Percentiles rank a stretch among this genome's conserved stretches.
phyloP scores from a whole-genome alignment of 2,113 vertebrate genomes.

The Lophotis ruficrista region DNA sequence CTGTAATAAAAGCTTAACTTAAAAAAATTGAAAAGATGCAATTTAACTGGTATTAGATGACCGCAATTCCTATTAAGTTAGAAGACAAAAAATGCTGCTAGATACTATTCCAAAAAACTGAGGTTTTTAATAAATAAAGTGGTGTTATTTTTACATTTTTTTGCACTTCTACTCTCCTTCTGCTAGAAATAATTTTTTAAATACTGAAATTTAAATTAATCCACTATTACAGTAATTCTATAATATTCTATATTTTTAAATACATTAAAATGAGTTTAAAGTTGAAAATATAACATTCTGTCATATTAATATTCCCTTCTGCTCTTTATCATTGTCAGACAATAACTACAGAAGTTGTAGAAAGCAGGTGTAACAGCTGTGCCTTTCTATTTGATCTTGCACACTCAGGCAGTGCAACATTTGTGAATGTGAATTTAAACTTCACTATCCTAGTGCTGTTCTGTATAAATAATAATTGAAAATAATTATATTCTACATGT shows the following conservation, averaged over 20 bases:
- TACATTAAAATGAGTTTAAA: background rate
- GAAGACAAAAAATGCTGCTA: background rate
- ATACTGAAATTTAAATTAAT: background rate
- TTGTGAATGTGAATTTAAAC: background rate
- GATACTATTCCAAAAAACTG: rapidly evolving
- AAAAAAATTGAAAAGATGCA: background rate
- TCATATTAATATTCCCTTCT: background rate
- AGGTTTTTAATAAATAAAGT: background rate
- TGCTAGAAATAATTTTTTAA: background rate
- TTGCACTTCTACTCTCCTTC: background rate
- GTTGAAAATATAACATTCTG: background rate
- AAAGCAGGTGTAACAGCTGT: background rate
- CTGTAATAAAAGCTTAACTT: background rate
- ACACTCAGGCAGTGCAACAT: background rate
- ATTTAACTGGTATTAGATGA: background rate
- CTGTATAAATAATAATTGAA: background rate
- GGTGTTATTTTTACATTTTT: background rate
- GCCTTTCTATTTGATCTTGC: background rate
- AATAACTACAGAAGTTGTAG: background rate
- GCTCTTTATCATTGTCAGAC: background rate
- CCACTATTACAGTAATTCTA: background rate
- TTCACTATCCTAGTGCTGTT: background rate
- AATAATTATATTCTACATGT: background rate
- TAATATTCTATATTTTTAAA: background rate
- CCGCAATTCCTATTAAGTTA: background rate